phyloP scores from a whole-genome alignment of 1,140 invertebrate genomes.

The Megalopta genalis region DNA sequence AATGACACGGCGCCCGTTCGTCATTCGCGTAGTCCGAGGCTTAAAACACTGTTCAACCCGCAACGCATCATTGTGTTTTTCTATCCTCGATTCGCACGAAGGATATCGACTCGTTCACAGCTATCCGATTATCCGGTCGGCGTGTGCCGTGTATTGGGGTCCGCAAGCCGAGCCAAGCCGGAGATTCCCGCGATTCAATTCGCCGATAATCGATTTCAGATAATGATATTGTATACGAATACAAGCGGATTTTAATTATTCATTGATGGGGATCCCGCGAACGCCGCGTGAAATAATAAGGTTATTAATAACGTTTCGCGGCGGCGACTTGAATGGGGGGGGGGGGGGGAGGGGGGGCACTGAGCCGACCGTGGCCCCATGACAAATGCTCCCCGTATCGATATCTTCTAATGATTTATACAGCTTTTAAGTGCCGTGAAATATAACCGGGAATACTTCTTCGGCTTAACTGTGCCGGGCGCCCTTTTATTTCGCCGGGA shows the following conservation, averaged over 20 bases:
- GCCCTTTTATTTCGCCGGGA: neutral
- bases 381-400: neutral
- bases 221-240: conserved; percentile 3
- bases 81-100: conserved; percentile 5
- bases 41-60: too few relatives aligned
- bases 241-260: conserved; percentile 21
- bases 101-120: neutral
- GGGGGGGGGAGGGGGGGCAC: too few relatives aligned
- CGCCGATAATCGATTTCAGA: conserved; percentile 19
- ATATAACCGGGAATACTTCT: neutral
- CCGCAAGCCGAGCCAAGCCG: neutral
- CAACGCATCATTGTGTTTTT: too few relatives aligned
- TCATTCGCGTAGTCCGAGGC: too few relatives aligned
- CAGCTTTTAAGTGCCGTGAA: neutral
- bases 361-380: neutral
- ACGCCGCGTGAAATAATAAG: conserved; percentile 18
- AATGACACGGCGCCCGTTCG: too few relatives aligned
- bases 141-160: neutral
- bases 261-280: neutral
- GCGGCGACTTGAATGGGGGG: neutral
- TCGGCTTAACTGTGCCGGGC: neutral
- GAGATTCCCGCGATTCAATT: neutral
- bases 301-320: neutral
- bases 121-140: neutral
- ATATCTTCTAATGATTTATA: conserved; percentile 2